Base-by-base conservation (phyloP, 2,797 vertebrate genomes). In the Myoxocephalus aenaeus region DNA sequence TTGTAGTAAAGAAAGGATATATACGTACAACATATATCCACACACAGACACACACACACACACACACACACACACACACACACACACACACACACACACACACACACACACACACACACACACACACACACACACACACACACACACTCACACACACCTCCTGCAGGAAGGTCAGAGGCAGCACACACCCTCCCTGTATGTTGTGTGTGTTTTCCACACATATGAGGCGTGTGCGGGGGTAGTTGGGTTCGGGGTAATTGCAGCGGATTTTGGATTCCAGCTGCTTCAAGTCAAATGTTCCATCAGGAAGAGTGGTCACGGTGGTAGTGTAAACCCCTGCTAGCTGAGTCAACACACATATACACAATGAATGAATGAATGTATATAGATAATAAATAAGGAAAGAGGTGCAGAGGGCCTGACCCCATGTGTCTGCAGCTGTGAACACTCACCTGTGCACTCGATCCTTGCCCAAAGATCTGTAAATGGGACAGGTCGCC, bases 201-300 rank as follows among this genome's bases (percentile, higher is more conserved):
- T 95, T 96, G 79, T 96, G 96, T 0, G 96, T 97, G 92, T 97
- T 96, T 90, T 98, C 96, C 84, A 97, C 90, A 69, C 96, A 97
- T 81, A 97, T 75, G 65, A 97, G 96, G 70, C 96, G 91, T 0
- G 96, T 93, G 22, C 93, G 88, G 0, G 94, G 95, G 79, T 93
- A 94, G 87, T 96, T 96, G 0, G 80, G n/a, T 80, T 94, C 95
- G 1, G 94, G 89, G 4, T 94, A 95, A 34, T 73, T 89, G 4
- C 94, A 94, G 0, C 91, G 91, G 72, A 97, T 87, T 87, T 92
- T 92, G 14, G 89, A 86, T 82, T 97, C 95, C 82, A 97, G 90
- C 90, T 94, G 92, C 5, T 90, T 85, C 90, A 96, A 85, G 77
- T 96, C 90, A 14, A 96, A 93, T 0, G 94, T 95, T 40, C 96